phyloP scores from a whole-genome alignment of 53 echinoderm and acorn worm genomes.

The Hippasteria phrygiana region DNA sequence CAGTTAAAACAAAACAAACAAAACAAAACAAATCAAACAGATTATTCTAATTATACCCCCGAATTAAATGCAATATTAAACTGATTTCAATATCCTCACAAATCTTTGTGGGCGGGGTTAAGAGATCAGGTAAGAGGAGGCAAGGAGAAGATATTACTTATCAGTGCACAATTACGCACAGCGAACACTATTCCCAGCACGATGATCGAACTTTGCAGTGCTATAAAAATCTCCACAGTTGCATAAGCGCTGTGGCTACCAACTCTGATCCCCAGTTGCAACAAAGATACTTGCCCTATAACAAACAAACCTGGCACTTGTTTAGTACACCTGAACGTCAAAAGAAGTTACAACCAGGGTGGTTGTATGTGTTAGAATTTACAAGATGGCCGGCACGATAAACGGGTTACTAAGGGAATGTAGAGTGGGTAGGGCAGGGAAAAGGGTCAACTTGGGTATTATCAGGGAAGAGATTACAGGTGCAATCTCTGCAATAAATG shows the following conservation, averaged over 20 bases:
- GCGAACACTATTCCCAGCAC: neutral
- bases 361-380: slow-evolving; percentile 49
- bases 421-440: neutral
- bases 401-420: slow-evolving; percentile 26
- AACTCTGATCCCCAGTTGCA: neutral
- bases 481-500: neutral
- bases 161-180: neutral
- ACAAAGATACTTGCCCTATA: neutral
- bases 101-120: neutral
- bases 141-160: neutral
- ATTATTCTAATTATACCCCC: no score
- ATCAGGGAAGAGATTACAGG: neutral
- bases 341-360: slow-evolving; percentile 4
- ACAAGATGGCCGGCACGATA: slow-evolving; percentile 45
- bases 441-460: neutral
- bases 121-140: neutral
- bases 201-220: neutral
- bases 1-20: no score
- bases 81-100: neutral
- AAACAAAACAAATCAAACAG: no score
- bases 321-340: neutral
- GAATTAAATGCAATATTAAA: no score
- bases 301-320: neutral
- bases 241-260: neutral
- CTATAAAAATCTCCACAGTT: slow-evolving; percentile 9